A percentile compares a stretch with the other conserved stretches of the same genome.
Conservation (phyloP, 2,888 invertebrate genomes). For the Tetragonisca angustula region DNA sequence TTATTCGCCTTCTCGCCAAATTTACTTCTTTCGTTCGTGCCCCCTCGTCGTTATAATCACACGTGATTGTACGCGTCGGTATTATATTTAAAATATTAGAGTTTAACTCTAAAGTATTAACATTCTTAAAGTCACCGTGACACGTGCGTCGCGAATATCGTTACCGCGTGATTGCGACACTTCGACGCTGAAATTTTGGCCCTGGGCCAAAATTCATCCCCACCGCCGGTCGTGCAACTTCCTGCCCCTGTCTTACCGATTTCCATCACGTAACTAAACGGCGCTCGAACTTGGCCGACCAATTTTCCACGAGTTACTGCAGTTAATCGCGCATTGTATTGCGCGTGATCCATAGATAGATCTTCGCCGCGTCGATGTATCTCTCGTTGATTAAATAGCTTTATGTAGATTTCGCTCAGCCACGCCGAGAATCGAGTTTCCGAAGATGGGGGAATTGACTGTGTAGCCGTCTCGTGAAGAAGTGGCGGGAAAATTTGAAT, state of each 20-base stretch:
- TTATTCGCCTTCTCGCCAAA: no score
- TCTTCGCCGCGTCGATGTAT: neutral
- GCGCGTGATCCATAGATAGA: neutral
- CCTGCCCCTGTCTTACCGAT: conserved; percentile 26
- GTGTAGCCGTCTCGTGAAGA: neutral
- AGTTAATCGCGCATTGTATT: conserved; percentile 35
- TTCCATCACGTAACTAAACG: conserved; percentile 43
- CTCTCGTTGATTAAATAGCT: conserved; percentile 10
- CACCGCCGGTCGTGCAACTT: neutral
- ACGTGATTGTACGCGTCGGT: no score
- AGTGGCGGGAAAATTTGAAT: conserved; percentile 11
- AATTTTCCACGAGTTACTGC: conserved; percentile 12
- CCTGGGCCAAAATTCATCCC: conserved; percentile 45
- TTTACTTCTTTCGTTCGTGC: no score
- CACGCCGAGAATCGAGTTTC: neutral
- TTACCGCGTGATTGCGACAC: conserved; percentile 35
- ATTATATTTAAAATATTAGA: no score
- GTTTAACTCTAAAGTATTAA: no score
- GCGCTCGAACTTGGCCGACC: conserved; percentile 19
- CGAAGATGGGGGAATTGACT: neutral
- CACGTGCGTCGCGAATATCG: conserved; percentile 27
- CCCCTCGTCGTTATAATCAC: no score
- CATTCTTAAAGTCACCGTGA: no score
- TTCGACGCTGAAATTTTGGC: conserved; percentile 35
- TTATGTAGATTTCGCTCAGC: neutral